Evolutionary conservation across 2,797 vertebrate species (phyloP).

Genomic region (Sebastes minor): DNA sequence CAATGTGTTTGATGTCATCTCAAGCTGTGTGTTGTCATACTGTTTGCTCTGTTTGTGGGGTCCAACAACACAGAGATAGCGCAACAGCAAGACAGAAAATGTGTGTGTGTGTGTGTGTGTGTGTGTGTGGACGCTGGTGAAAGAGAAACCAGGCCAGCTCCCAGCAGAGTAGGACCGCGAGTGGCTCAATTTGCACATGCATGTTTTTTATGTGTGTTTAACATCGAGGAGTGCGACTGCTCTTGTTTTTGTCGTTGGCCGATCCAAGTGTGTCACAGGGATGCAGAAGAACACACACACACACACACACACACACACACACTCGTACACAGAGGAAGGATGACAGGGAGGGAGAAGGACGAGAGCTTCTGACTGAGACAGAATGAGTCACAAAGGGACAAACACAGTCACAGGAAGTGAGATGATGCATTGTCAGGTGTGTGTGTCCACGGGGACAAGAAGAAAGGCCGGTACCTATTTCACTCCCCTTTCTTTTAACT

Average conservation of each 20-base stretch:
- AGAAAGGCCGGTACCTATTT: slow-evolving; percentile 37
- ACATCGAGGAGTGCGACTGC: slow-evolving; percentile 19
- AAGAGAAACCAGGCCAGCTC: slow-evolving; percentile 72
- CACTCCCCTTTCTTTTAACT: slow-evolving; percentile 52
- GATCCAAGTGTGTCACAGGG: slow-evolving; percentile 51
- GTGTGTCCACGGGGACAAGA: slow-evolving; percentile 29
- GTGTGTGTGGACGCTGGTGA: slow-evolving; percentile 20
- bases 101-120: not conserved
- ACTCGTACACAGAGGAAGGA: not conserved
- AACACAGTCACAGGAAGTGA: slow-evolving; percentile 40
- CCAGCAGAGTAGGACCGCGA: slow-evolving; percentile 54
- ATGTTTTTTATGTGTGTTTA: slow-evolving; percentile 23
- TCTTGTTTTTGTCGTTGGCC: slow-evolving; percentile 41
- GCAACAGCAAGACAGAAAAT: not conserved
- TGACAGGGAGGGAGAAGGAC: slow-evolving; percentile 28
- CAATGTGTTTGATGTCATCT: slow-evolving; percentile 20
- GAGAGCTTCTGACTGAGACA: slow-evolving; percentile 42
- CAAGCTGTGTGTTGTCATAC: slow-evolving; percentile 21
- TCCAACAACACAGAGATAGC: slow-evolving; percentile 7
- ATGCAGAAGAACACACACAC: not conserved
- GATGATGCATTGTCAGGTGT: slow-evolving; percentile 54
- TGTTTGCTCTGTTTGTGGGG: slow-evolving; percentile 8
- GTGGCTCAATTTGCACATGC: slow-evolving; percentile 31
- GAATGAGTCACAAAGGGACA: slow-evolving; percentile 61
- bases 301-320: not conserved